Evolutionary conservation across 2,797 vertebrate species (phyloP), one percentile per base, ranked within the genome.

Genomic region (Notamacropus eugenii): DNA sequence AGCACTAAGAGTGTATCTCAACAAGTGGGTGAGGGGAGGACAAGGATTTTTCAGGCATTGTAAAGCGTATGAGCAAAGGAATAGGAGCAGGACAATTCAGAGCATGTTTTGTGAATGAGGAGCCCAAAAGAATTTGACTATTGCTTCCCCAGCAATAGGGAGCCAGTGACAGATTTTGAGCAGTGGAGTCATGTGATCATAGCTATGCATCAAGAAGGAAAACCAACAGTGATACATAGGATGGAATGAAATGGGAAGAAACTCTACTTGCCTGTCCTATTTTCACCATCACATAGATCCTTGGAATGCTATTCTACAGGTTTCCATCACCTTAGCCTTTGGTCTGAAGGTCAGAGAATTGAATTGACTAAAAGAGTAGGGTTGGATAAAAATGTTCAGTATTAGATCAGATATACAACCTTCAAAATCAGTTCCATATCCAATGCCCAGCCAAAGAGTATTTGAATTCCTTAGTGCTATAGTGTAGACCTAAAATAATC

Each of bases 391-490:
- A 91, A 40, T 14, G 50, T 87, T 54, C 0, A n/a, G 29, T 34
- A 31, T 31, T 54, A 91, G 46, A 31, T 56, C 8, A 55, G 50
- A 95, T 93, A 55, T 1, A 1, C 1, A 13, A 1, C 56, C 52
- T 40, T 8, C n/a, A 82, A 40, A 40, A 27, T 1, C 56, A n/a
- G 46, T 13, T 29, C 5, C 40, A n/a, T 40, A 19, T 52, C 46
- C 40, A 55, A 0, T 31, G 13, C 27, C 29, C 54, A 82, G 40
- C 27, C 1, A 11, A 34, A 59, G 14, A 11, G 0, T 0, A 54
- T 5, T 5, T 31, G 28, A 6, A 62, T 24, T 28, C 92, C 16
- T 82, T 92, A 14, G 24, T n/a, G 9, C 34, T 82, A 0, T 3
- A 87, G 31, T 24, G 3, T 87, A 46, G 40, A 87, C 8, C 24